These are phyloP conservation scores for Sclerodermus sp. DNA, from an alignment of 2,888 invertebrate species.

Conservation along the genomic window DNA sequence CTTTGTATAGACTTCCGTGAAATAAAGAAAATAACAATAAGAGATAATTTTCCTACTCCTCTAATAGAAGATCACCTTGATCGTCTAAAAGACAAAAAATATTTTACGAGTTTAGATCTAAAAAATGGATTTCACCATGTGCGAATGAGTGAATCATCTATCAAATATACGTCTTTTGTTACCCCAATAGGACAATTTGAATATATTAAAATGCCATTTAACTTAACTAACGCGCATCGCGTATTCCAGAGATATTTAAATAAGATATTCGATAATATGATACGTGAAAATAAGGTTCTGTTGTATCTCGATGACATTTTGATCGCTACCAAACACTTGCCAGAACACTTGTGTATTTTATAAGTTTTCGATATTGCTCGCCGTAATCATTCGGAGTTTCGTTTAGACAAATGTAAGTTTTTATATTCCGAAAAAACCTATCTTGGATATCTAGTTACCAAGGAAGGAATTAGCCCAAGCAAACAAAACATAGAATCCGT, in stretches of 20 bases:
- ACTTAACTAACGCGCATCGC: conserved; percentile 27
- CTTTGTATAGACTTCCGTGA: conserved; percentile 36
- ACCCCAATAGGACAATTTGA: conserved; percentile 37
- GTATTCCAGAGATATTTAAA: conserved; percentile 13
- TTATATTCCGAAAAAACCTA: conserved; percentile 6
- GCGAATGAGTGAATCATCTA: conserved; percentile 25
- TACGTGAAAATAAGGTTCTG: conserved; percentile 5
- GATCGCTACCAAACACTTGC: conserved; percentile 10
- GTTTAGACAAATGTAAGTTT: conserved; percentile 12
- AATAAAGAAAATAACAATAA: conserved; percentile 32
- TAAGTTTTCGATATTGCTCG: conserved; percentile 11
- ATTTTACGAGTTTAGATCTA: conserved; percentile 38
- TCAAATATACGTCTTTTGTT: conserved; percentile 39
- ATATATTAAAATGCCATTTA: conserved; percentile 38
- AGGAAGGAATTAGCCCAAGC: conserved; percentile 11
- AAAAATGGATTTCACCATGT: conserved; percentile 40
- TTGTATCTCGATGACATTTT: conserved; percentile 20
- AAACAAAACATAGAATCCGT: conserved; percentile 9
- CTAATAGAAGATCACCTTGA: conserved; percentile 38
- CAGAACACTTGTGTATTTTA: conserved; percentile 16
- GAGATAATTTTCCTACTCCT: conserved; percentile 30
- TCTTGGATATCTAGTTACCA: conserved; percentile 7
- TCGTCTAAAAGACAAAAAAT: conserved; percentile 27
- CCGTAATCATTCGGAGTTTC: conserved; percentile 9
- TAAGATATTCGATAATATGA: conserved; percentile 10